Percentiles rank a stretch among this genome's conserved stretches.
These are phyloP conservation scores for Balanococcus diminutus DNA, from an alignment of 2,888 invertebrate species.

Conservation along the genomic window DNA sequence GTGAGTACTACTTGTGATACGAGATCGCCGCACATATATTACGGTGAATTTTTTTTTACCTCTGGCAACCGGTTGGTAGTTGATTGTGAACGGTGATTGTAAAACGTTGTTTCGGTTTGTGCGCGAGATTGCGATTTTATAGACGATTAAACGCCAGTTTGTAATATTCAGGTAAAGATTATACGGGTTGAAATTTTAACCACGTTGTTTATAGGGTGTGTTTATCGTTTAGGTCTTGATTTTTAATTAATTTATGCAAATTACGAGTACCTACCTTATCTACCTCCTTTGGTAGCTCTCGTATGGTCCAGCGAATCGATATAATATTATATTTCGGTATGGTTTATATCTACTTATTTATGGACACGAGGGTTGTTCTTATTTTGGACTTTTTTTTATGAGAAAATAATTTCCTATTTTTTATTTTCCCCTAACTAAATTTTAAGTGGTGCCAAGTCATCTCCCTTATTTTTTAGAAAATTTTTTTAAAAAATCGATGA, in stretches of 20 bases:
- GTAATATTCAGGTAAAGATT: background rate
- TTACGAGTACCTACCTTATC: too few species aligned
- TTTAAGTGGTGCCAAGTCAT: too few species aligned
- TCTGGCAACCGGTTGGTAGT: background rate
- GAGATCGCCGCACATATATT: background rate
- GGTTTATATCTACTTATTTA: background rate
- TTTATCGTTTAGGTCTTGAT: background rate
- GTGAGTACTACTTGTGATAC: background rate
- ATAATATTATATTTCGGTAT: background rate
- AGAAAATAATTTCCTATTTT: too few species aligned
- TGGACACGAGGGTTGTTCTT: too few species aligned
- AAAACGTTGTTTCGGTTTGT: background rate
- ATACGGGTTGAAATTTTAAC: background rate
- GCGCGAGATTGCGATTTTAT: background rate
- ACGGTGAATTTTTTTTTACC: background rate
- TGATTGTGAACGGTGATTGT: background rate
- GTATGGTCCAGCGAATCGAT: background rate
- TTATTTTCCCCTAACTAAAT: too few species aligned
- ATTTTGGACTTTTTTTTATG: too few species aligned
- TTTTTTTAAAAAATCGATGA: too few species aligned
- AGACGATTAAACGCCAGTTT: background rate
- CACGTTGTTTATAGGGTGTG: background rate
- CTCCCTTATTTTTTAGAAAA: too few species aligned
- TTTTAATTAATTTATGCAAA: background rate
- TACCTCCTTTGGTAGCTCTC: too few species aligned